A percentile compares a stretch with the other conserved stretches of the same genome.
Evolutionary conservation across 2,113 vertebrate genomes (phyloP).

Genomic region (Tragulus kanchil): DNA sequence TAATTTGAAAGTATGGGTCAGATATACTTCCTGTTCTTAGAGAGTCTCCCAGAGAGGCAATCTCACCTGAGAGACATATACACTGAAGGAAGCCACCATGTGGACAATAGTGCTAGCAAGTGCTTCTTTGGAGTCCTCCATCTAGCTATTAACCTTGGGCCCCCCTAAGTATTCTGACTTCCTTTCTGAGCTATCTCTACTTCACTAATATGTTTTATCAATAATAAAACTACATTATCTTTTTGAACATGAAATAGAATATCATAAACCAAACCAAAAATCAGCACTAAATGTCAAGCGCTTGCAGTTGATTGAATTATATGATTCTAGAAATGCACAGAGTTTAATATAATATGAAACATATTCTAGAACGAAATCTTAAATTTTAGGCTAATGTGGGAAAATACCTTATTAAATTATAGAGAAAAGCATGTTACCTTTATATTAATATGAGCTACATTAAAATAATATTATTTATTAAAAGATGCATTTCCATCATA

Average conservation of each 20-base stretch:
- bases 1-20: neutral
- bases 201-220: neutral
- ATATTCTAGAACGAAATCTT: neutral
- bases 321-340: neutral
- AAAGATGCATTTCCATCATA: neutral
- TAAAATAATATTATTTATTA: neutral
- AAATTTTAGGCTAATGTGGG: neutral
- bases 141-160: neutral
- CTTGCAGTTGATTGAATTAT: neutral
- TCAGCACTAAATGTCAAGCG: neutral
- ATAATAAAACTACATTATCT: neutral
- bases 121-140: neutral
- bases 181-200: slow-evolving; percentile 15
- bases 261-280: neutral
- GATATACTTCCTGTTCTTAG: neutral
- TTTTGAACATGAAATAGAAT: neutral
- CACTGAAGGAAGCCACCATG: neutral
- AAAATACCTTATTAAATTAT: neutral
- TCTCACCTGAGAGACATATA: neutral
- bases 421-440: neutral
- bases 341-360: neutral
- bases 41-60: neutral
- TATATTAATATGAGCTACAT: neutral
- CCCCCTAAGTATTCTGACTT: neutral
- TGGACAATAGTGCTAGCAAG: neutral